A percentile compares a stretch with the other conserved stretches of the same genome.
phyloP scores from a whole-genome alignment of 2,113 vertebrate species.

The Prolemur simus region DNA sequence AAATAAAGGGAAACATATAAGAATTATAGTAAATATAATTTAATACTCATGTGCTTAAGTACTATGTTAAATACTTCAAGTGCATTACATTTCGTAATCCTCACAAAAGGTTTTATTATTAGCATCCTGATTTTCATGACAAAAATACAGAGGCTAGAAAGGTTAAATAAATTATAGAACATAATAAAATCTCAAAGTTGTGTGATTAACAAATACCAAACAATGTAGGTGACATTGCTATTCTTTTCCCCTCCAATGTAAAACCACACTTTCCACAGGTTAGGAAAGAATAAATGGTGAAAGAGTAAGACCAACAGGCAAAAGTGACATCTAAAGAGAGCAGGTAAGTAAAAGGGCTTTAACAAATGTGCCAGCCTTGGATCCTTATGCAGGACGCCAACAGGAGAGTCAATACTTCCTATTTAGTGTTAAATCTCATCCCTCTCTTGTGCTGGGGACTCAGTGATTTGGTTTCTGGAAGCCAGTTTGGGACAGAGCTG shows the following conservation, averaged over 20 bases:
- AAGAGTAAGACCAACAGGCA: background rate
- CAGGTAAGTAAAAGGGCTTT: background rate
- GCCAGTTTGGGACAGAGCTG: background rate
- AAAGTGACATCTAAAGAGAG: background rate
- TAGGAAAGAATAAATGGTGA: background rate
- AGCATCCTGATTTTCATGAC: background rate
- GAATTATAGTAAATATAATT: background rate
- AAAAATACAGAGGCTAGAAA: background rate
- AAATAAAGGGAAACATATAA: background rate
- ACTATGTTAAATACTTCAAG: background rate
- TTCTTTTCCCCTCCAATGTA: background rate
- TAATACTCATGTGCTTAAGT: background rate
- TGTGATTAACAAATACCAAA: background rate
- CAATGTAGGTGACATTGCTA: background rate
- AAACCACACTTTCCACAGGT: background rate
- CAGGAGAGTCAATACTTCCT: background rate
- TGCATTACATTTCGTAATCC: background rate
- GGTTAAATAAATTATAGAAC: background rate
- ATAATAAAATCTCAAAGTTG: background rate
- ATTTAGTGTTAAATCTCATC: background rate
- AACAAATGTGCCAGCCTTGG: no score
- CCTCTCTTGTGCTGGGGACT: background rate
- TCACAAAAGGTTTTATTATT: background rate
- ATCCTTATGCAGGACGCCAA: background rate
- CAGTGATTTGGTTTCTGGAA: background rate